These are phyloP conservation scores for Drepana falcataria DNA, from an alignment of 2,888 invertebrate genomes.

Conservation along the genomic window DNA sequence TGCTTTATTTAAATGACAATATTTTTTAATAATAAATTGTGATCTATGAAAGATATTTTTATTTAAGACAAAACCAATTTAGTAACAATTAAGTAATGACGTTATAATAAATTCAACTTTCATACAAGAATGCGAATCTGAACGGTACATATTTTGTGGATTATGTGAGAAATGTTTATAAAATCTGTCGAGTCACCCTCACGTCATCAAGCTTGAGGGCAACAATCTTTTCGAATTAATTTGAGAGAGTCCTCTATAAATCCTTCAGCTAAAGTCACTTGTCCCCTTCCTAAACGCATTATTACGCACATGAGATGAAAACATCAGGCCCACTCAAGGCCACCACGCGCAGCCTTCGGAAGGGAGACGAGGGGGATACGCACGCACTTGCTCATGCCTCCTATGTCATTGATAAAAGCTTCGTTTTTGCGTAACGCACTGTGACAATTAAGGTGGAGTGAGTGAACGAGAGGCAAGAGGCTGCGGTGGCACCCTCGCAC, in stretches of 20 bases:
- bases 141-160: constrained; percentile 6
- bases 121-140: no score
- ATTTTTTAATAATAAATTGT: neutral
- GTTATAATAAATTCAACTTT: no score
- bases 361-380: constrained; percentile 24
- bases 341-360: constrained; percentile 51
- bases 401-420: constrained; percentile 74
- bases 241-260: constrained; percentile 69
- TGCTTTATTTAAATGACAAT: neutral
- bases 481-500: constrained; percentile 35
- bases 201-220: constrained; percentile 31
- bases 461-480: constrained; percentile 52
- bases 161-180: constrained; percentile 28
- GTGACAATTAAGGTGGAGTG: constrained; percentile 50
- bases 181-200: constrained; percentile 31
- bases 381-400: constrained; percentile 50
- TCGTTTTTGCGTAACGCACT: constrained; percentile 67
- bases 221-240: constrained; percentile 68
- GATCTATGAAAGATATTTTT: neutral
- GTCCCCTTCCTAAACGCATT: constrained; percentile 72
- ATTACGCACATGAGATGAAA: constrained; percentile 75
- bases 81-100: no score
- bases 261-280: constrained; percentile 70
- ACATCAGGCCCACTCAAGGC: constrained; percentile 73
- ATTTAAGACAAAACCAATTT: no score